phyloP scores from a whole-genome alignment of 53 echinoderm and acorn worm species.

The Actinopyga echinites region DNA sequence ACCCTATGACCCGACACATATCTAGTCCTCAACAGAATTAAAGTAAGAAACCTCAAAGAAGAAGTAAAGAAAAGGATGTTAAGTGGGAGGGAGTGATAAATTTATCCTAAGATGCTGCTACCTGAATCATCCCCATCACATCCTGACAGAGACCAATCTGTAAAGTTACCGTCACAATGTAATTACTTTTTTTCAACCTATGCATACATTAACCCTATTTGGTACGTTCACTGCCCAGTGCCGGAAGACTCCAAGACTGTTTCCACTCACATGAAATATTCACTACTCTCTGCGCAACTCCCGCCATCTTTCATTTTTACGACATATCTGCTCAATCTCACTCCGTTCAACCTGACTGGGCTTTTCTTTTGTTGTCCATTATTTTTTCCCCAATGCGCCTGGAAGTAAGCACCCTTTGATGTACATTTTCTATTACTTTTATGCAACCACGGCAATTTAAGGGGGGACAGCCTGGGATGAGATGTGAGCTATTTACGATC shows the following conservation, averaged over 20 bases:
- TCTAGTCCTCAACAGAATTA: too few relatives aligned
- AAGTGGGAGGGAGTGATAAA: too few relatives aligned
- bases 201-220: slow-evolving; percentile 6
- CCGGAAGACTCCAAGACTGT: not conserved
- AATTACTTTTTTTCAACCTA: not conserved
- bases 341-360: not conserved
- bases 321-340: slow-evolving; percentile 43
- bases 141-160: too few relatives aligned
- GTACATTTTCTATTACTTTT: slow-evolving; percentile 43
- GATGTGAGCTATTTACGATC: slow-evolving; percentile 40
- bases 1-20: too few relatives aligned
- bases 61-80: too few relatives aligned
- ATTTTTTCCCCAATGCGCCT: slow-evolving; percentile 25
- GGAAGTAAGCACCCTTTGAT: slow-evolving; percentile 33
- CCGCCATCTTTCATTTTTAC: slow-evolving; percentile 38
- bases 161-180: too few relatives aligned
- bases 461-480: slow-evolving; percentile 20
- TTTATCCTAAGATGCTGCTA: too few relatives aligned
- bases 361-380: slow-evolving; percentile 18
- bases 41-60: too few relatives aligned
- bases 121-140: too few relatives aligned
- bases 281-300: slow-evolving; percentile 18
- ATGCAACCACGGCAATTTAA: slow-evolving; percentile 40
- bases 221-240: not conserved
- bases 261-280: slow-evolving; percentile 16